Conservation (phyloP, 2,113 vertebrate genomes). For the Paralichthys olivaceus region DNA sequence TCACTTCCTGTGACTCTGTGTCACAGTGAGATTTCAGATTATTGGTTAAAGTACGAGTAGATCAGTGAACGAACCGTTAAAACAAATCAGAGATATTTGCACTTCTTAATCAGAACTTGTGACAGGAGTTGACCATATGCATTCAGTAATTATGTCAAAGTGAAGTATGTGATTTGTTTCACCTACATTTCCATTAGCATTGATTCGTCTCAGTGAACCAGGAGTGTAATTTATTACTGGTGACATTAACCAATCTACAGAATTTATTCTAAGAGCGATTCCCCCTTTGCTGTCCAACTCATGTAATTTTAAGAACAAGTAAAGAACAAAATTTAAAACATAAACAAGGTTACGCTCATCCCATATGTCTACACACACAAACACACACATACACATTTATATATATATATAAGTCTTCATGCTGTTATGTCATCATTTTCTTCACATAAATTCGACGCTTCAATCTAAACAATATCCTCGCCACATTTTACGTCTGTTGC, state of each 20-base stretch:
- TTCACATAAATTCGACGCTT: not conserved
- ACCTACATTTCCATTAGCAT: slow-evolving; percentile 2
- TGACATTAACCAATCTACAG: slow-evolving; percentile 38
- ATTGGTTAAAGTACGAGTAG: slow-evolving; percentile 50
- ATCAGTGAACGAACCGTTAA: slow-evolving; percentile 26
- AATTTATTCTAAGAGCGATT: slow-evolving; percentile 2
- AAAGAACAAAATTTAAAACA: not conserved
- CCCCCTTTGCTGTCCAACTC: not conserved
- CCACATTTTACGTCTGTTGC: not conserved
- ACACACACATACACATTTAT: not conserved
- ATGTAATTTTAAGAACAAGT: not conserved
- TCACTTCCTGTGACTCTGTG: not conserved
- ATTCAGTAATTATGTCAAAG: slow-evolving; percentile 33
- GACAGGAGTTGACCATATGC: slow-evolving; percentile 28
- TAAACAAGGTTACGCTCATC: not conserved
- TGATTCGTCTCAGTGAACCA: slow-evolving; percentile 2
- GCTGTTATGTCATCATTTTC: not conserved
- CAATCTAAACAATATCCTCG: not conserved
- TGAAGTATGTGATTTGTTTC: slow-evolving; percentile 32
- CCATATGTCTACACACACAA: not conserved
- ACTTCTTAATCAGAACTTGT: slow-evolving; percentile 48
- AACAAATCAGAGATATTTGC: slow-evolving; percentile 45
- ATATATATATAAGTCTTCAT: not conserved
- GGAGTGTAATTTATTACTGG: slow-evolving; percentile 22
- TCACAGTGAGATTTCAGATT: slow-evolving; percentile 21